Evolutionary conservation across 1,140 invertebrate genomes (phyloP).

Genomic region (Trichoplusia ni): DNA sequence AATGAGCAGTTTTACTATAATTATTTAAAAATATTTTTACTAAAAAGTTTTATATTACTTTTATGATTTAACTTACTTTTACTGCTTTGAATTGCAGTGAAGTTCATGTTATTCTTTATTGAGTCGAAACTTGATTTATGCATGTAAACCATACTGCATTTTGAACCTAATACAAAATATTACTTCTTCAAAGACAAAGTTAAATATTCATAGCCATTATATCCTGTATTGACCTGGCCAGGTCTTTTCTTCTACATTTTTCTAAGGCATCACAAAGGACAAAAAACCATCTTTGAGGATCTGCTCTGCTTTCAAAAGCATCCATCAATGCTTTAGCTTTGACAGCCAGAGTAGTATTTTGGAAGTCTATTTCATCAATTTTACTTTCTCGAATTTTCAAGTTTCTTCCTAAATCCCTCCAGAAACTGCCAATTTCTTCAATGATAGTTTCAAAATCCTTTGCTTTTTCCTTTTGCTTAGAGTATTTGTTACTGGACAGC

Average conservation of each 20-base stretch:
- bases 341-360: slow-evolving; percentile 36
- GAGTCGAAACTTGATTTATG: no score
- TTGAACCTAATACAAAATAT: no score
- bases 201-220: slow-evolving; percentile 65
- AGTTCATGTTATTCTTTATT: no score
- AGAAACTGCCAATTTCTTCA: slow-evolving; percentile 79
- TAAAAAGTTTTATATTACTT: no score
- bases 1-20: no score
- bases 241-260: slow-evolving; percentile 59
- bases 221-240: slow-evolving; percentile 54
- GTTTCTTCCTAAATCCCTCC: slow-evolving; percentile 81
- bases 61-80: no score
- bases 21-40: no score
- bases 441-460: slow-evolving; percentile 59
- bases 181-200: no score
- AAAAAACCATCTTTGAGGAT: slow-evolving; percentile 68
- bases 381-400: slow-evolving; percentile 78
- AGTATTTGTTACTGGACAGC: slow-evolving; percentile 37
- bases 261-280: slow-evolving; percentile 66
- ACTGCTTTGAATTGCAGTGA: no score
- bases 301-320: slow-evolving; percentile 51
- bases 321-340: slow-evolving; percentile 58
- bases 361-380: slow-evolving; percentile 78
- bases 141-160: no score
- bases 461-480: slow-evolving; percentile 54